Evolutionary conservation across 2,888 invertebrate genomes (phyloP).

Genomic region (Harmothoe impar): DNA sequence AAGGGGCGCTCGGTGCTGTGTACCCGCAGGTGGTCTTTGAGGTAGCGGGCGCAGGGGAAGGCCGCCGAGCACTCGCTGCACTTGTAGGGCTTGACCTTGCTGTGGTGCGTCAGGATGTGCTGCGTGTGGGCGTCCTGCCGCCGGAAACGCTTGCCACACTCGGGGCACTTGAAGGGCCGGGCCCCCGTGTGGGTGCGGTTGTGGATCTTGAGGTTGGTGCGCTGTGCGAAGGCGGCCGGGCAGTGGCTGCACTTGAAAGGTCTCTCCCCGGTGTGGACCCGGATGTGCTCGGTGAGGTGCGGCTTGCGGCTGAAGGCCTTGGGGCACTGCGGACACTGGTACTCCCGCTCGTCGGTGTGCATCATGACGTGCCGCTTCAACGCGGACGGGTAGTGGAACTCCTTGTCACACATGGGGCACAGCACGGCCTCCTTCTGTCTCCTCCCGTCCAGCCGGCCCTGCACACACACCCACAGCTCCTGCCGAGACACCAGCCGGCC

Average conservation of each 20-base stretch:
- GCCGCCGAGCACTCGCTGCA: slow-evolving; percentile 46
- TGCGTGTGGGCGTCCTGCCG: slow-evolving; percentile 61
- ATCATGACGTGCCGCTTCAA: slow-evolving; percentile 50
- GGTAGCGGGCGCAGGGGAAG: slow-evolving; percentile 46
- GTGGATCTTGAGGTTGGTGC: slow-evolving; percentile 69
- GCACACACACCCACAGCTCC: slow-evolving; percentile 6
- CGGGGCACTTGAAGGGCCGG: slow-evolving; percentile 62
- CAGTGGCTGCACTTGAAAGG: slow-evolving; percentile 70
- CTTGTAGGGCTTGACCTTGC: slow-evolving; percentile 40
- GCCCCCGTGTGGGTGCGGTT: slow-evolving; percentile 69
- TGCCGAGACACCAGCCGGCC: neutral
- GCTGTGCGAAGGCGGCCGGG: slow-evolving; percentile 68
- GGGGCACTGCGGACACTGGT: slow-evolving; percentile 25
- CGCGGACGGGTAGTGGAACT: slow-evolving; percentile 13
- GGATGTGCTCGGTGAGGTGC: slow-evolving; percentile 64
- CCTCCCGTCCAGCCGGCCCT: neutral
- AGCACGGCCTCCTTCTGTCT: neutral
- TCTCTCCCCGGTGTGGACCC: slow-evolving; percentile 70
- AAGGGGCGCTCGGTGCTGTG: slow-evolving; percentile 48
- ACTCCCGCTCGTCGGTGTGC: slow-evolving; percentile 48
- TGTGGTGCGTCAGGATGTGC: slow-evolving; percentile 63
- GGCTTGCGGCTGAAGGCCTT: slow-evolving; percentile 48
- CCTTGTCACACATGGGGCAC: slow-evolving; percentile 53
- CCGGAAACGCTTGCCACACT: slow-evolving; percentile 62
- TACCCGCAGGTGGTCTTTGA: slow-evolving; percentile 24